Base-by-base conservation (phyloP, 2,888 invertebrate genomes). In the Serripes groenlandicus region DNA sequence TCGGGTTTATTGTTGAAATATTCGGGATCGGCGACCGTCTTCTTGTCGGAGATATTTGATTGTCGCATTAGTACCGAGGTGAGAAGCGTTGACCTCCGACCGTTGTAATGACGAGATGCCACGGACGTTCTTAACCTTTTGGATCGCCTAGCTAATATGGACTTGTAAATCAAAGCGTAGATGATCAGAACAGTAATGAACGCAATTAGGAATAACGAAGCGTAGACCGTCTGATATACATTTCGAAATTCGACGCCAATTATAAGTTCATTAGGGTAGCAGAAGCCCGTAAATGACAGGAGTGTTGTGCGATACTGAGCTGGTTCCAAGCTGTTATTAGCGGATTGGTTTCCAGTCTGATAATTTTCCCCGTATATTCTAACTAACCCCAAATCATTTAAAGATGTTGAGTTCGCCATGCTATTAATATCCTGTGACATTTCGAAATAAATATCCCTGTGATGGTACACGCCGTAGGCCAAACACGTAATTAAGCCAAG, bases 151-250 rank as follows among this genome's bases (percentile, higher is more conserved):
- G 76, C n/a, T 26, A 85, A 69, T 30, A 89, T 79, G 0, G 89
- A 86, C 66, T 80, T 81, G 70, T 86, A 88, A 68, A 89, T 86
- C 5, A 88, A 77, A 21, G 81, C 85, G 62, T 89, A 89, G 7
- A 89, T 62, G 26, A 87, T 77, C 26, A 81, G 78, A 1, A 89
- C 89, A 28, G 81, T 72, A 23, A 86, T 80, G 66, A 85, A 86
- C 4, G 87, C 81, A 64, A 89, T 83, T 15, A 89, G 30, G 74
- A 89, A 89, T 2, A 89, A 75, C 0, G 87, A 88, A 7, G 85
- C 88, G 74, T 87, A 88, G 34, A 85, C 80, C 28, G 86, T 89
- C 34, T 89, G 89, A 34, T 88, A 89, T 15, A 83, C 69, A 64
- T 72, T 78, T 15, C 88, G 62, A n/a, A 88, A 76, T 7, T 81